Base-by-base conservation (phyloP, 2,888 invertebrate genomes). In the Galerucella calmariensis region DNA sequence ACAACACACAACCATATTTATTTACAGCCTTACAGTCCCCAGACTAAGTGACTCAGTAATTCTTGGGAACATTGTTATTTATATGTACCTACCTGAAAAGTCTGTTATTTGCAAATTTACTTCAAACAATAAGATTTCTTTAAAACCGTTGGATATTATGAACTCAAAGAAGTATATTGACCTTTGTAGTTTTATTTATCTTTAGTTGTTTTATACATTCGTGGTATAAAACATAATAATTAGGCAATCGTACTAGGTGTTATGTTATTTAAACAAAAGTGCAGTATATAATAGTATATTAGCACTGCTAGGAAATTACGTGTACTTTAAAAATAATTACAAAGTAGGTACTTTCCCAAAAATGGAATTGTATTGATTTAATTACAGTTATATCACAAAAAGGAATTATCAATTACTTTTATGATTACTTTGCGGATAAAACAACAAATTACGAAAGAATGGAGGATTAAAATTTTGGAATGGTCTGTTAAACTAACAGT, bases 81-180 rank as follows among this genome's bases (percentile, higher is more conserved):
- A 58, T 35, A 67, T 48, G 48, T 48, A 12, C 12, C 48, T 48
- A 12, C 12, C 48, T 48, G 16, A 20, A 69, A 68, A 61, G 44
- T 63, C 41, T 69, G 62, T 69, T 69, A 69, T 62, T 72, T 59
- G 66, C 67, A 59, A 72, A 72, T 67, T 72, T 24, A 72, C 20
- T 58, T 53, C 16, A 72, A 72, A 72, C 72, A 72, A 72, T 72
- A 66, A 66, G 59, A 56, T 66, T 72, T 59, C 16, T 66, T 14
- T 24, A 48, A 69, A 72, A 58, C 72, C 53, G 72, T 72, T 72
- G 27, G 66, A 48, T 41, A 65, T 46, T 66, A 46, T 59, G 66
- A 72, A 72, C 71, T 62, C 70, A 27, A 24, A n/a, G 11, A 62
- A 35, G 69, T 69, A 63, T 63, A 53, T 41, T 69, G 69, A 69